phyloP scores from a whole-genome alignment of 2,113 vertebrate genomes.

The Cheirogaleus medius region DNA sequence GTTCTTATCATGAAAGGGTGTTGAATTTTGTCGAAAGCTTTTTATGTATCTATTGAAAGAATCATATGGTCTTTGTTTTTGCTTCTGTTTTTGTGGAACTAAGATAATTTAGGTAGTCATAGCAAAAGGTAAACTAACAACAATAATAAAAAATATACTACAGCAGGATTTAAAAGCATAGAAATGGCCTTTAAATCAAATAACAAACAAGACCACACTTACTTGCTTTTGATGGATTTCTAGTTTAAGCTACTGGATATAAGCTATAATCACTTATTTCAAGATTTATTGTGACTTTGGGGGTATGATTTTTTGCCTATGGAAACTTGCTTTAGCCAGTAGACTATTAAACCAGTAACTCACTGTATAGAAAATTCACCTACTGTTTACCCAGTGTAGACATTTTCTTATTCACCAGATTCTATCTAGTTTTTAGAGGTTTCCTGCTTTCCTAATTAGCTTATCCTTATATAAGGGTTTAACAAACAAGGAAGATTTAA shows the following conservation, averaged over 20 bases:
- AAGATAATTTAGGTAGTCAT: not conserved
- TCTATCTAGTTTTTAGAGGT: not conserved
- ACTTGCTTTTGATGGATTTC: not conserved
- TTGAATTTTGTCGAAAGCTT: too few species aligned
- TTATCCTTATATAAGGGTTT: not conserved
- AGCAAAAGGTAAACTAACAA: not conserved
- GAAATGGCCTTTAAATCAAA: not conserved
- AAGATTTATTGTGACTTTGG: not conserved
- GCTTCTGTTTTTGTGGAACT: too few species aligned
- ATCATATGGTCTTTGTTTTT: too few species aligned
- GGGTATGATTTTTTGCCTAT: not conserved
- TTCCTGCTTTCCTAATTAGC: not conserved
- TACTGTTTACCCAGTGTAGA: not conserved
- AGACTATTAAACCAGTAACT: not conserved
- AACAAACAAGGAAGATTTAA: not conserved
- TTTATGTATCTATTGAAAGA: too few species aligned
- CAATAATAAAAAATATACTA: not conserved
- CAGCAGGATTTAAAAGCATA: not conserved
- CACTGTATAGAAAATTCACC: not conserved
- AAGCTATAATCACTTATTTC: not conserved
- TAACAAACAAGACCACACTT: not conserved
- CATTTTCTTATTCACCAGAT: not conserved
- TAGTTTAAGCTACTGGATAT: not conserved
- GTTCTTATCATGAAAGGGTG: too few species aligned
- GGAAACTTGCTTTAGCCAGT: not conserved